Evolutionary conservation across 2,888 invertebrate species (phyloP), one percentile per base, ranked within the genome.

Genomic region (Glyphotaelius pellucidus): DNA sequence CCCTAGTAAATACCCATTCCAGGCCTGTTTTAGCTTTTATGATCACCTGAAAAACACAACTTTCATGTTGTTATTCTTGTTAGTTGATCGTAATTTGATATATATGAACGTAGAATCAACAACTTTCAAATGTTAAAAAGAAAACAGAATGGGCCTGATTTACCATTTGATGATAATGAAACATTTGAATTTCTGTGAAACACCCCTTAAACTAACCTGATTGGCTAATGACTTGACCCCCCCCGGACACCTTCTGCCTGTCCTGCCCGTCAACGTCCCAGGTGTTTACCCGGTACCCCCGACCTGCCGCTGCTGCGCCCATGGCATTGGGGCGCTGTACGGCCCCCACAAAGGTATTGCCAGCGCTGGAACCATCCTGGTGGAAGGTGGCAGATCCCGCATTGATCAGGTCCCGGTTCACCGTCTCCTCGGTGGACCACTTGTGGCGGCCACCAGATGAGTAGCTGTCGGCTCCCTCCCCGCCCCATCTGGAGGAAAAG

Each of bases 381-480:
- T 89, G 86, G 91, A 91, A 92, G 79, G 92, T 89, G 80, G 92
- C 90, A 9, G 96, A 96, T 32, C 95, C 95, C 31, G 95, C 95
- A 90, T 96, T 96, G 94, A 95, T 95, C 25, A 96, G 94, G 25
- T 96, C 95, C 67, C 95, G 94, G 93, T 96, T 96, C 7, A 96
- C 95, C 0, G 95, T 96, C 94, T 96, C 96, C 9, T 96, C 96
- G 0, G 96, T 96, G 1, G 95, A 95, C 95, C 95, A 96, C 85
- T 95, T 94, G 2, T 95, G 95, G 47, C 52, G 94, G 93, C 88
- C 94, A 90, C 93, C 92, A 4, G 93, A 90, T 42, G 92, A 92
- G 38, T 91, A 91, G 32, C 83, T 91, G 35, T 92, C 93, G 19
- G 80, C 89, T 14, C 88, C 92, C 67, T 90, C 93, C 30, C 90